Percentiles rank a stretch among this genome's conserved stretches.
These are phyloP conservation scores for Scyliorhinus canicula DNA, from an alignment of 2,797 vertebrate genomes.

Conservation along the genomic window DNA sequence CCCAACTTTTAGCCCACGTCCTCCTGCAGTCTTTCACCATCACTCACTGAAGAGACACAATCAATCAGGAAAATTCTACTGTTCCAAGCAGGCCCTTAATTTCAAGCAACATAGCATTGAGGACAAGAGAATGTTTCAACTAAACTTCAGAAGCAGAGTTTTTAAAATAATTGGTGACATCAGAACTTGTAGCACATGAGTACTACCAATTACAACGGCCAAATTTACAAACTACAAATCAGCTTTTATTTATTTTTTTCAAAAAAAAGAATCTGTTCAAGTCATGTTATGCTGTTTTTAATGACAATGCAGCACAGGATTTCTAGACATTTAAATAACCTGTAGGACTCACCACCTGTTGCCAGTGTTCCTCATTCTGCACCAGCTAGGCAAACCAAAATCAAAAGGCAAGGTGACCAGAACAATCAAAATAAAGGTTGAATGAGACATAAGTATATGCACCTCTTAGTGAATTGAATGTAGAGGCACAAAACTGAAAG, in stretches of 20 bases:
- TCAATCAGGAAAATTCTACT: not conserved
- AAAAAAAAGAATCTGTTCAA: not conserved
- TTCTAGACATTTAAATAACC: not conserved
- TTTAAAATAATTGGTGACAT: not conserved
- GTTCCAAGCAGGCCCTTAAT: not conserved
- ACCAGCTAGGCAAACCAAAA: slow-evolving; percentile 22
- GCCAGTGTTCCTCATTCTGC: slow-evolving; percentile 9
- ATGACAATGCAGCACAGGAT: not conserved
- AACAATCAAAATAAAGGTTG: slow-evolving; percentile 16
- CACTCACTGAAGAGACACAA: not conserved
- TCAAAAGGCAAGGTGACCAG: not conserved
- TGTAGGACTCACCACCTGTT: not conserved
- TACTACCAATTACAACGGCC: not conserved
- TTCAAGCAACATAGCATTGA: not conserved
- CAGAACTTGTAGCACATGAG: not conserved
- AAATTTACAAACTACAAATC: not conserved
- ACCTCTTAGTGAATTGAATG: not conserved
- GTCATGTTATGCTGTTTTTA: not conserved
- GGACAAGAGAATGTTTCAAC: not conserved
- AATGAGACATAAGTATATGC: not conserved
- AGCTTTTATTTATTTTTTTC: not conserved
- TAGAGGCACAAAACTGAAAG: slow-evolving; percentile 24
- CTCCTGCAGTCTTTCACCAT: not conserved
- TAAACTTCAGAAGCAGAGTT: not conserved
- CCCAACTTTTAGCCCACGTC: not conserved